phyloP scores from a whole-genome alignment of 2,797 vertebrate genomes.

The Anguilla anguilla region DNA sequence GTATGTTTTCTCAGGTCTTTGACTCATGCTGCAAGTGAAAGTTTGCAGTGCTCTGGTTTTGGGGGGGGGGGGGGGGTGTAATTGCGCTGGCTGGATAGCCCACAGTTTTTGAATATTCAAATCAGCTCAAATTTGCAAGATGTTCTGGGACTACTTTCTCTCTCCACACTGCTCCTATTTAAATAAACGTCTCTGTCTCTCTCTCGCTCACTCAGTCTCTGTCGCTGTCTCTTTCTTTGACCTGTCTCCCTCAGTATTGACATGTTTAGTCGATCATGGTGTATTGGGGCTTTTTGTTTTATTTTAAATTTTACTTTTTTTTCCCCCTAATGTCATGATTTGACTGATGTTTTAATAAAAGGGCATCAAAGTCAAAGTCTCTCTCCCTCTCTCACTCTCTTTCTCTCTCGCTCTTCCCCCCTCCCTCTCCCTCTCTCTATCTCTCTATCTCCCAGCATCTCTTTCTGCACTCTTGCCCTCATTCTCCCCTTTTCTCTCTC shows the following conservation, averaged over 20 bases:
- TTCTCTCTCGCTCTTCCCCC: neutral
- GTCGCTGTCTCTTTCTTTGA: neutral
- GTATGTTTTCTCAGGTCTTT: conserved; percentile 9
- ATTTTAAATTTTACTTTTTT: too few relatives aligned
- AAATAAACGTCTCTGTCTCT: conserved; percentile 25
- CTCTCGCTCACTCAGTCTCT: neutral
- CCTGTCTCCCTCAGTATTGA: neutral
- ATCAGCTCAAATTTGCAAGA: conserved; percentile 49
- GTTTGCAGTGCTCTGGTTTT: conserved; percentile 17
- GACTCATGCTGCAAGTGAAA: neutral
- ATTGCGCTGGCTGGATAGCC: neutral
- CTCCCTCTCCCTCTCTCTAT: neutral
- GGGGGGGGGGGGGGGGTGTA: neutral
- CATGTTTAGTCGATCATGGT: neutral
- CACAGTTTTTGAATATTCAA: conserved; percentile 55
- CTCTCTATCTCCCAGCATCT: neutral
- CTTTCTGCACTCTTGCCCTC: neutral
- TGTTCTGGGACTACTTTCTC: conserved; percentile 39
- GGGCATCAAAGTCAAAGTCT: neutral
- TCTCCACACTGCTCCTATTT: conserved; percentile 23
- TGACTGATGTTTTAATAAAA: too few relatives aligned
- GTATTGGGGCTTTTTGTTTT: too few relatives aligned
- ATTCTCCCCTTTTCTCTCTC: neutral
- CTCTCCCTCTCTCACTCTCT: neutral
- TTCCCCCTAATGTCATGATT: too few relatives aligned